phyloP scores from a whole-genome alignment of 2,113 vertebrate genomes.

The Brevimyrus niger region DNA sequence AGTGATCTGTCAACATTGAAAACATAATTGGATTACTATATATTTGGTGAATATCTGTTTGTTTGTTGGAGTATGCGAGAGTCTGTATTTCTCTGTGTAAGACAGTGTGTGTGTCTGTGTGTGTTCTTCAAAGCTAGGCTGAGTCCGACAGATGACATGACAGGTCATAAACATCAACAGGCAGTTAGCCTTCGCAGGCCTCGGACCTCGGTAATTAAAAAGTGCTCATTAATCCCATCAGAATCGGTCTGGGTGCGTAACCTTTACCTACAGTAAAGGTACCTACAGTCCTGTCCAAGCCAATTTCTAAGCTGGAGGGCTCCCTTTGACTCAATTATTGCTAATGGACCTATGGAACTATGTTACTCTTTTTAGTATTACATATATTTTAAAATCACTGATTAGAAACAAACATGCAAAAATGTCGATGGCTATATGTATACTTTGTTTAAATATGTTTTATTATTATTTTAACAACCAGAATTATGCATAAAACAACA shows the following conservation, averaged over 20 bases:
- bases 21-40: neutral
- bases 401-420: neutral
- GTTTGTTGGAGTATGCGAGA: neutral
- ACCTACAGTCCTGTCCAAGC: constrained; percentile 1
- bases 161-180: neutral
- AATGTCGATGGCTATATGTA: neutral
- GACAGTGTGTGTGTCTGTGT: neutral
- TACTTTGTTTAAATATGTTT: neutral
- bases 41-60: neutral
- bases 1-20: neutral
- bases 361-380: neutral
- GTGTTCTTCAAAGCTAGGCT: neutral
- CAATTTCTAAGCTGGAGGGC: neutral
- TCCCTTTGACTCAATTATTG: neutral
- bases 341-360: neutral
- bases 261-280: neutral
- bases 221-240: constrained; percentile 20
- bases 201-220: constrained; percentile 9
- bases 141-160: constrained; percentile 1
- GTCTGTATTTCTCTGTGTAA: neutral
- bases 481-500: neutral
- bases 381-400: neutral
- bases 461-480: neutral
- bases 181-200: constrained; percentile 5
- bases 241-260: neutral